phyloP scores from a whole-genome alignment of 2,113 vertebrate species.

The Brienomyrus brachyistius region DNA sequence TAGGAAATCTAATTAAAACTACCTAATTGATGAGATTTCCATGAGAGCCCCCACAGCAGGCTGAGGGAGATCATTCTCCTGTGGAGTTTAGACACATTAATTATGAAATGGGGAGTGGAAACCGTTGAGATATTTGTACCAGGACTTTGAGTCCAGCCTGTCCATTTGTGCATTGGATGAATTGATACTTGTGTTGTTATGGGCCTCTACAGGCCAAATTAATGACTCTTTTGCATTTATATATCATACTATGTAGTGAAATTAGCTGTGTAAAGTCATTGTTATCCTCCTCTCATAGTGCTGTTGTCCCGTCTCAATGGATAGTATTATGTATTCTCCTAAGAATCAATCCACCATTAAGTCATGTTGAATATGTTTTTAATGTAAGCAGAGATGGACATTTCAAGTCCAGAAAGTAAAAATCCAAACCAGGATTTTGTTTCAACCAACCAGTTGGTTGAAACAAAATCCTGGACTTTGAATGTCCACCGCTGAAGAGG shows the following conservation, averaged over 20 bases:
- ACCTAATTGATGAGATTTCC: slow-evolving; percentile 11
- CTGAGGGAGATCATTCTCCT: neutral
- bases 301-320: neutral
- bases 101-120: neutral
- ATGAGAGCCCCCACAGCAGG: neutral
- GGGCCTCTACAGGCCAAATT: neutral
- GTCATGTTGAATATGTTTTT: neutral
- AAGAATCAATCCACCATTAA: neutral
- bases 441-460: no score
- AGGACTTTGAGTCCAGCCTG: neutral
- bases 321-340: neutral
- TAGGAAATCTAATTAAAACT: neutral
- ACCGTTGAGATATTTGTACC: neutral
- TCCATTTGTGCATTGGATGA: neutral
- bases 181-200: neutral
- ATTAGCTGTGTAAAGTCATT: neutral
- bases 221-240: neutral
- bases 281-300: neutral
- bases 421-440: no score
- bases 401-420: no score
- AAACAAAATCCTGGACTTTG: no score
- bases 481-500: neutral
- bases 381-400: no score
- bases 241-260: neutral
- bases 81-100: neutral